These are phyloP conservation scores for Griposia aprilina DNA, from an alignment of 2,888 invertebrate genomes.

Conservation along the genomic window DNA sequence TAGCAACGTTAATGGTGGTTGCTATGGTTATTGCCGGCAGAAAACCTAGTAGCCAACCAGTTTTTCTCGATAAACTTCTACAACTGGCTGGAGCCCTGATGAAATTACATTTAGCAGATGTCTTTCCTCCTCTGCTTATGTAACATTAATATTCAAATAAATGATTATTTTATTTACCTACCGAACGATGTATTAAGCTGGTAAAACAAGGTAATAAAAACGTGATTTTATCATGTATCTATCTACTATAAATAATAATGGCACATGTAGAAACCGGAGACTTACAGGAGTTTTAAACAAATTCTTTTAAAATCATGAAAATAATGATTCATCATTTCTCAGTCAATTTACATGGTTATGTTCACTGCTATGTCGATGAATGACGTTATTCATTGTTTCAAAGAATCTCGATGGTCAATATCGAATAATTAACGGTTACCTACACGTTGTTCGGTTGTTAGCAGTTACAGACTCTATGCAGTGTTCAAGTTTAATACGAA, in stretches of 20 bases:
- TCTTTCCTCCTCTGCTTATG: conserved; percentile 21
- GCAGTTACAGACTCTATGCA: conserved; percentile 44
- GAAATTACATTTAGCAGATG: conserved; percentile 13
- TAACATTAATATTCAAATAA: conserved; percentile 42
- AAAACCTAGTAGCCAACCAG: conserved; percentile 37
- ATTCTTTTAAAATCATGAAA: conserved; percentile 45
- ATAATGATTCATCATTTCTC: conserved; percentile 31
- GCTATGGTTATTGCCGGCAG: conserved; percentile 28
- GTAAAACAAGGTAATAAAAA: conserved; percentile 29
- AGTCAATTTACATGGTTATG: conserved; percentile 46
- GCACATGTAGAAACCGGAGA: conserved; percentile 23
- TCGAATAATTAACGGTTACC: conserved; percentile 65
- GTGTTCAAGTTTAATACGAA: conserved; percentile 37
- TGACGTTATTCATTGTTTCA: conserved; percentile 74
- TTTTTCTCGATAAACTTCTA: conserved; percentile 43
- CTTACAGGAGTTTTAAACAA: conserved; percentile 26
- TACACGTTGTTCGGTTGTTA: conserved; percentile 49
- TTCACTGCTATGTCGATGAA: conserved; percentile 56
- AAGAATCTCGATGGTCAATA: conserved; percentile 76
- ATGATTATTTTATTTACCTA: conserved; percentile 8
- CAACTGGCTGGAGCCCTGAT: conserved; percentile 9
- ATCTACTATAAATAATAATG: conserved; percentile 19
- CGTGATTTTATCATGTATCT: conserved; percentile 11
- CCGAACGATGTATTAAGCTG: not conserved
- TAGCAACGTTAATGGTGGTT: conserved; percentile 32